phyloP scores from a whole-genome alignment of 2,888 invertebrate genomes.

The Hydriomena furcata region DNA sequence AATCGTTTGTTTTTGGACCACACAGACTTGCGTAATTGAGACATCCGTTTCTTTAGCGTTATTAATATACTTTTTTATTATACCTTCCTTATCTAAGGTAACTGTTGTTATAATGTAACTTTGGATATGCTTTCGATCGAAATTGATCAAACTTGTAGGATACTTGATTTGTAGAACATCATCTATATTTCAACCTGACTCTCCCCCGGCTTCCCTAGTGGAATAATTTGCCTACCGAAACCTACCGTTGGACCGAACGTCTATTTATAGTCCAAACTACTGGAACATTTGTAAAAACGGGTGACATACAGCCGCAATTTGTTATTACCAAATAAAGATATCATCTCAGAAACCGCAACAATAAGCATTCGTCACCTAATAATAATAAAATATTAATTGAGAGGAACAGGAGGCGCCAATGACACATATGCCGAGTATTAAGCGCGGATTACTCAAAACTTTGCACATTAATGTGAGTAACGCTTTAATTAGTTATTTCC shows the following conservation, averaged over 20 bases:
- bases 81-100: too few relatives aligned
- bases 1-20: constrained; percentile 70
- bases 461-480: constrained; percentile 51
- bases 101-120: too few relatives aligned
- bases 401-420: constrained; percentile 67
- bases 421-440: constrained; percentile 55
- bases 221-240: too few relatives aligned
- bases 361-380: constrained; percentile 14
- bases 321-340: constrained; percentile 11
- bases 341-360: constrained; percentile 2
- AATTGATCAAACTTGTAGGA: too few relatives aligned
- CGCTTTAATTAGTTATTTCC: constrained; percentile 24
- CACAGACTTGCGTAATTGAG: constrained; percentile 75
- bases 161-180: too few relatives aligned
- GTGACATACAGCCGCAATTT: background rate
- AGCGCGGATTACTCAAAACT: constrained; percentile 56
- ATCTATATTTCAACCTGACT: too few relatives aligned
- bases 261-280: too few relatives aligned
- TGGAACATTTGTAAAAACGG: background rate
- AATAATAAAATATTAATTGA: constrained; percentile 53
- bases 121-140: too few relatives aligned
- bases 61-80: constrained; percentile 52
- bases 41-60: constrained; percentile 66
- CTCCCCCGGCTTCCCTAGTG: too few relatives aligned
- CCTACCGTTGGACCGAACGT: too few relatives aligned